Percentiles rank a stretch among this genome's conserved stretches.
These are phyloP conservation scores for Bufotes viridis DNA, from an alignment of 2,797 vertebrate species.

Conservation along the genomic window DNA sequence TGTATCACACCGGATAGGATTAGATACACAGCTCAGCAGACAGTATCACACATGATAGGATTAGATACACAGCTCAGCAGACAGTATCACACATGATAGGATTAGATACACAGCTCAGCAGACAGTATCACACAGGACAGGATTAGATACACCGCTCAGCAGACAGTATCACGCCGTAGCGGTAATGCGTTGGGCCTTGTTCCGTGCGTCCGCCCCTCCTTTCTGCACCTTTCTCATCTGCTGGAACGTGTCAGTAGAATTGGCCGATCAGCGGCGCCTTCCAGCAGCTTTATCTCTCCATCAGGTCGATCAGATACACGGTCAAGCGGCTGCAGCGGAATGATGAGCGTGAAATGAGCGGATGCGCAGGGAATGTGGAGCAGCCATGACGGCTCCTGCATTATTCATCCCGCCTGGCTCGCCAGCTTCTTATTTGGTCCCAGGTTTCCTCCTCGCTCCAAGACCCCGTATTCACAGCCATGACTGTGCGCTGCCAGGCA, in stretches of 20 bases:
- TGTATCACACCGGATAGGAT: too few species aligned
- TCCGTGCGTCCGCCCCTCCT: not conserved
- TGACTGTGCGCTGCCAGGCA: not conserved
- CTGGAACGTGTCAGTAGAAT: conserved; percentile 45
- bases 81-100: too few species aligned
- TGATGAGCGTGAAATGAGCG: conserved; percentile 47
- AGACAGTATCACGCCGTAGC: not conserved
- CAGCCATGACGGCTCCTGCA: conserved; percentile 60
- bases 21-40: too few species aligned
- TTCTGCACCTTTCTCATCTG: not conserved
- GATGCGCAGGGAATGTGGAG: conserved; percentile 42
- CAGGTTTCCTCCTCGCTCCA: conserved; percentile 37
- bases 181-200: not conserved
- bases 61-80: too few species aligned
- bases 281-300: conserved; percentile 32
- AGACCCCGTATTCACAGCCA: conserved; percentile 31
- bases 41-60: too few species aligned
- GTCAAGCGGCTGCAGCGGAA: conserved; percentile 7
- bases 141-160: not conserved
- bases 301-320: conserved; percentile 47
- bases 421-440: conserved; percentile 34
- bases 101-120: not conserved
- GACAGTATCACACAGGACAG: not conserved
- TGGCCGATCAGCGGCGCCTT: conserved; percentile 21
- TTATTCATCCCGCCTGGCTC: conserved; percentile 60